These are phyloP conservation scores for Calliphora vicina DNA, from an alignment of 1,140 invertebrate species.

Conservation along the genomic window DNA sequence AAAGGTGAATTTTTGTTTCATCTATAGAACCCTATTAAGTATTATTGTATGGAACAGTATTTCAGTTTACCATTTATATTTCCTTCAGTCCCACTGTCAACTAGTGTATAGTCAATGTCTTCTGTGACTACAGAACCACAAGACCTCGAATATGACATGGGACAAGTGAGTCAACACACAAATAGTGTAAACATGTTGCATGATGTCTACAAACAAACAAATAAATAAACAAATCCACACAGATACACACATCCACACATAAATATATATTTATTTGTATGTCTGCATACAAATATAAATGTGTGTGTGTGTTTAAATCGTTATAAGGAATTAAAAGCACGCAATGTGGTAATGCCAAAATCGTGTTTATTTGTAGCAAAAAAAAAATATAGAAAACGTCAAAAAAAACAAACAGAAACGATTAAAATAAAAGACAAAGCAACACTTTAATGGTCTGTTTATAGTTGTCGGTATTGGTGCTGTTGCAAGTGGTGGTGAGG, in stretches of 20 bases:
- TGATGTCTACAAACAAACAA: neutral
- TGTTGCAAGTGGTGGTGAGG: too few relatives aligned
- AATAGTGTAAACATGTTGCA: slow-evolving; percentile 1
- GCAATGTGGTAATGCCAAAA: slow-evolving; percentile 12
- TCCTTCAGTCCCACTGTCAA: neutral
- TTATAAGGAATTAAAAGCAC: slow-evolving; percentile 16
- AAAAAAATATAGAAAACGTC: neutral
- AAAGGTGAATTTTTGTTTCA: too few relatives aligned
- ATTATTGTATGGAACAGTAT: too few relatives aligned
- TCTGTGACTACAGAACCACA: slow-evolving; percentile 5
- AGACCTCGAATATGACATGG: slow-evolving; percentile 12
- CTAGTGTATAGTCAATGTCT: neutral
- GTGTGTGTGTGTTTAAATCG: neutral
- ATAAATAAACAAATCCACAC: neutral
- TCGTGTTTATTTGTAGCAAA: neutral
- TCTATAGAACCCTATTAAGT: too few relatives aligned
- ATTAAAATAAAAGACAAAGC: too few relatives aligned
- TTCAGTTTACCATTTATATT: too few relatives aligned
- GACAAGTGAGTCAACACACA: neutral
- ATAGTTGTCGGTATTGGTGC: too few relatives aligned
- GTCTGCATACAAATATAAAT: too few relatives aligned
- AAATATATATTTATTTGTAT: neutral
- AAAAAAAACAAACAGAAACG: neutral
- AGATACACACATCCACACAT: neutral
- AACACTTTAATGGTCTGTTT: neutral